phyloP scores from a whole-genome alignment of 1,140 invertebrate species.

The roundworm (Caenorhabditis elegans) region WBcel235 BX284606.5:11653501-11654000 shows the following conservation, averaged over 20 bases:
- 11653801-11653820: no score
- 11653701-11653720: neutral
- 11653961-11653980: neutral
- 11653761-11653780: neutral
- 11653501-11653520: no score
- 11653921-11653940: neutral
- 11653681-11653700: neutral
- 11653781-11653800: neutral
- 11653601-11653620: no score
- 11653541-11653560: no score
- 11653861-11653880: conserved; percentile 19
- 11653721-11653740: neutral
- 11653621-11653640: neutral
- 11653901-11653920: neutral
- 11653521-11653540: no score
- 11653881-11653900: neutral
- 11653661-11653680: neutral
- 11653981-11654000: neutral
- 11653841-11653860: neutral
- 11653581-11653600: no score
- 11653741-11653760: neutral
- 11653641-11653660: neutral
- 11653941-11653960: conserved; percentile 8
- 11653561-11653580: no score
- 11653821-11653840: no score